A percentile compares a stretch with the other conserved stretches of the same genome.
Conservation (phyloP, 2,888 invertebrate genomes). For the Eurois occulta region DNA sequence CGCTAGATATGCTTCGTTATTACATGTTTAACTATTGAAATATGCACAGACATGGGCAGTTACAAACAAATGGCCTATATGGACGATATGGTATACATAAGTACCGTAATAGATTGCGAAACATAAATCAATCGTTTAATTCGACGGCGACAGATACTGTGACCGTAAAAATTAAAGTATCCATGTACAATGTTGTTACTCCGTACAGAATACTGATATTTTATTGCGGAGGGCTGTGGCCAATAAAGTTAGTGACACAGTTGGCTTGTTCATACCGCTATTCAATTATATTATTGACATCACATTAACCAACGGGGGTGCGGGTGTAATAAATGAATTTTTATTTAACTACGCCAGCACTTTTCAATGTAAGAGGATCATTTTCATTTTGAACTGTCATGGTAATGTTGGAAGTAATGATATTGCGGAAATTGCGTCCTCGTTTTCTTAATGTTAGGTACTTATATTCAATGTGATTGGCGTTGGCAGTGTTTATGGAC, state of each 20-base stretch:
- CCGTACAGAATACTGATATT: conserved; percentile 28
- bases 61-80: conserved; percentile 63
- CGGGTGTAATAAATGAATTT: conserved; percentile 57
- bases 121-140: conserved; percentile 56
- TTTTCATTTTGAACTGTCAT: conserved; percentile 46
- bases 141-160: conserved; percentile 28
- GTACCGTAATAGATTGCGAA: conserved; percentile 29
- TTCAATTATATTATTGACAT: conserved; percentile 68
- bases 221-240: conserved; percentile 46
- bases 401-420: conserved; percentile 46
- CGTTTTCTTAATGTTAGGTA: conserved; percentile 28
- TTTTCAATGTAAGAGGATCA: conserved; percentile 44
- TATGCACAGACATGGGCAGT: conserved; percentile 34
- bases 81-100: conserved; percentile 37
- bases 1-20: conserved; percentile 11
- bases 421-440: conserved; percentile 45
- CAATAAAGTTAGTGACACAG: conserved; percentile 54
- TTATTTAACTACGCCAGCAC: conserved; percentile 46
- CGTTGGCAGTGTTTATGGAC: conserved; percentile 27
- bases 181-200: conserved; percentile 22
- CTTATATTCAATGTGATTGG: conserved; percentile 39
- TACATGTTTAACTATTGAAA: conserved; percentile 31
- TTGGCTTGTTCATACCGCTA: conserved; percentile 59
- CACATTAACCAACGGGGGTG: conserved; percentile 57
- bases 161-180: conserved; percentile 52